A percentile compares a stretch with the other conserved stretches of the same genome.
These are phyloP conservation scores for Tragelaphus imberbis DNA, from an alignment of 2,113 vertebrate species.

Conservation along the genomic window DNA sequence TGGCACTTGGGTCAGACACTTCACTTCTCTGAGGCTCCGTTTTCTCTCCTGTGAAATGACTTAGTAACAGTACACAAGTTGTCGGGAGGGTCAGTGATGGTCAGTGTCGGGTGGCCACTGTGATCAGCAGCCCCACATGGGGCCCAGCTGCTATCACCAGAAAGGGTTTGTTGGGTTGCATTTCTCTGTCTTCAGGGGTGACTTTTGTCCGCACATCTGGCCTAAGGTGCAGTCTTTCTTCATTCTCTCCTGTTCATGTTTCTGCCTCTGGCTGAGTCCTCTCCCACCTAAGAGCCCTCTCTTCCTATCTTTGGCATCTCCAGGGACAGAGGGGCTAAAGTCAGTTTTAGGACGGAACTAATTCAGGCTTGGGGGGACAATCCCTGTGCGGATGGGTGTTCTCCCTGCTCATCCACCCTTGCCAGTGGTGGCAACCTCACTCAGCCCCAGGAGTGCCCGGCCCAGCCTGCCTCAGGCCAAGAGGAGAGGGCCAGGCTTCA, in stretches of 20 bases:
- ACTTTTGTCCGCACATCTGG: neutral
- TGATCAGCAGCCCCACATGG: too few relatives aligned
- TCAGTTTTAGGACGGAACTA: neutral
- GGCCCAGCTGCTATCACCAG: too few relatives aligned
- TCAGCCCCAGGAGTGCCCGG: neutral
- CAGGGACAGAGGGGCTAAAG: neutral
- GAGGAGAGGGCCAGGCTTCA: neutral
- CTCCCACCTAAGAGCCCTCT: neutral
- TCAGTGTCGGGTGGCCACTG: fast-evolving
- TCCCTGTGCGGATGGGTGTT: fast-evolving
- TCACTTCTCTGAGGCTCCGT: neutral
- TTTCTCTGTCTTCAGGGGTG: neutral
- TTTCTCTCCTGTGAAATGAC: neutral
- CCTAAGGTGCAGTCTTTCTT: neutral
- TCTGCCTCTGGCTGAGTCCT: neutral
- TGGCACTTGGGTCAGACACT: neutral
- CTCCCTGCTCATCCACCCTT: neutral
- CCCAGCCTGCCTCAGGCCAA: fast-evolving
- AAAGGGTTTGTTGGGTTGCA: neutral
- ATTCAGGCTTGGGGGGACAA: neutral
- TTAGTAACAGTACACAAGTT: neutral
- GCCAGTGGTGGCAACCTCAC: neutral
- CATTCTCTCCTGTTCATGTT: fast-evolving
- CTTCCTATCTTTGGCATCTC: neutral
- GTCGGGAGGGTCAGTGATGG: neutral